A percentile compares a stretch with the other conserved stretches of the same genome.
Conservation (phyloP, 64 coral and sea anemone species). For the Stylophora pistillata region DNA sequence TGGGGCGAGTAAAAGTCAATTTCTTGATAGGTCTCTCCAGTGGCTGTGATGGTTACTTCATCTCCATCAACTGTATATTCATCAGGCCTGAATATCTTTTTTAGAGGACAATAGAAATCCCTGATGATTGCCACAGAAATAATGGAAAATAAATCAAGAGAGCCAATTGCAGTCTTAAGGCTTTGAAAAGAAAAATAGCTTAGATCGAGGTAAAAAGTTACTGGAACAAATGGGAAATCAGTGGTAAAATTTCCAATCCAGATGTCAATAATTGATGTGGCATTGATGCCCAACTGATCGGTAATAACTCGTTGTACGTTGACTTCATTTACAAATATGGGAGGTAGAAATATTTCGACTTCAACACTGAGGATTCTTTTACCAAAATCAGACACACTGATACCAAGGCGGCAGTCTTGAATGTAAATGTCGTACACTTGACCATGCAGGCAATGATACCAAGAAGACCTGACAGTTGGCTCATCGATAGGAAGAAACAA, state of each 20-base stretch:
- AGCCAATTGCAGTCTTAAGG: neutral
- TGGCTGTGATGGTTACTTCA: slow-evolving; percentile 2
- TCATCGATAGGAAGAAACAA: too few relatives aligned
- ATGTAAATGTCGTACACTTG: neutral
- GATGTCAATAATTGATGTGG: neutral
- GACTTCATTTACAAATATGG: neutral
- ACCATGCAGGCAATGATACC: neutral
- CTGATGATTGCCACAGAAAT: neutral
- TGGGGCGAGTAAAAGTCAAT: slow-evolving; percentile 23
- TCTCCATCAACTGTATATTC: slow-evolving; percentile 6
- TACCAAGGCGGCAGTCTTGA: neutral
- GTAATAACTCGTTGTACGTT: neutral
- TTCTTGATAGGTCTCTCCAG: too few relatives aligned
- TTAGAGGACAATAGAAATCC: neutral
- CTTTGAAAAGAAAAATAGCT: neutral
- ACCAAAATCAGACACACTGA: neutral
- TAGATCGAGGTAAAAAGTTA: neutral
- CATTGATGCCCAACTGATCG: neutral
- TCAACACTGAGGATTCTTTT: neutral
- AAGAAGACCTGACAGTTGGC: neutral
- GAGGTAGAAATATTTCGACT: neutral
- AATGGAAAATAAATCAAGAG: neutral
- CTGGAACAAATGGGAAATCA: neutral
- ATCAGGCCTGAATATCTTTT: neutral
- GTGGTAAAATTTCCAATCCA: neutral